A percentile compares a stretch with the other conserved stretches of the same genome.
Conservation (phyloP, 2,113 vertebrate genomes). For the Sphaerodactylus townsendi region DNA sequence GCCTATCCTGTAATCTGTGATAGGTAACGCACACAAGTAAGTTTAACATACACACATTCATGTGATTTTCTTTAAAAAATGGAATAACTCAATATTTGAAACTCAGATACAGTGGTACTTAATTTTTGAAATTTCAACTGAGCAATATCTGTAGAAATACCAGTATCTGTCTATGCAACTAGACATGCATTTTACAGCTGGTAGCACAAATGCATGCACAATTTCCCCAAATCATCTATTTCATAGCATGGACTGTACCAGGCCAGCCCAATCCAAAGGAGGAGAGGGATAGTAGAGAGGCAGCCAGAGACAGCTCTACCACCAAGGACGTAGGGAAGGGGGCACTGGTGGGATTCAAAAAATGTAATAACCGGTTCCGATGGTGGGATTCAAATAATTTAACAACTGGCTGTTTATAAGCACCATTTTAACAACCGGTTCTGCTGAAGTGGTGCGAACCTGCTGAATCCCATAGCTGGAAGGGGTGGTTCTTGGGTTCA, state of each 20-base stretch:
- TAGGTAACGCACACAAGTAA: conserved; percentile 12
- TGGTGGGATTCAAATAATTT: no score
- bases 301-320: no score
- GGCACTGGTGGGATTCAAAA: no score
- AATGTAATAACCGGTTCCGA: no score
- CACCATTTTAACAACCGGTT: no score
- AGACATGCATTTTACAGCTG: not conserved
- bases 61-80: not conserved
- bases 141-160: not conserved
- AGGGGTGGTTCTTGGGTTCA: no score
- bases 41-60: not conserved
- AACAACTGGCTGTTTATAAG: no score
- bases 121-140: not conserved
- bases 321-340: no score
- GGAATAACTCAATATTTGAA: not conserved
- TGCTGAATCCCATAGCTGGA: no score
- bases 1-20: not conserved
- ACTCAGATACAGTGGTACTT: not conserved
- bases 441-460: no score
- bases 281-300: no score
- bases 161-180: not conserved
- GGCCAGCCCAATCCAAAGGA: no score
- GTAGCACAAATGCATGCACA: not conserved
- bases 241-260: not conserved
- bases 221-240: not conserved